Conservation (phyloP, 1,140 invertebrate genomes). For the Orchestia grillus region DNA sequence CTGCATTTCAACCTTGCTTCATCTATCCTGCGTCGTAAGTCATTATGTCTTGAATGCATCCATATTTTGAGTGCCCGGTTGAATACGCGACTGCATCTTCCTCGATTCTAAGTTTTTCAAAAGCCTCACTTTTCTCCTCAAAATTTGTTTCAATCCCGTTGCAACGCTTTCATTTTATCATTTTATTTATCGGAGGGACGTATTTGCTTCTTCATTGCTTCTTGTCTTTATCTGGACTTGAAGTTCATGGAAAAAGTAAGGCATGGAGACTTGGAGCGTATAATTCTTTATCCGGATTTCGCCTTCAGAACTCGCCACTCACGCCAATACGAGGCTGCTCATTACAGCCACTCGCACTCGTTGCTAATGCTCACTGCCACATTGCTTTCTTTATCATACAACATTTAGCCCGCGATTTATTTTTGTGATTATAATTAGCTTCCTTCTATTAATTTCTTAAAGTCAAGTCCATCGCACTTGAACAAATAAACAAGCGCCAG, state of each 20-base stretch:
- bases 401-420: not conserved
- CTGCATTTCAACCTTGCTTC: not conserved
- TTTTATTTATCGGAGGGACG: not conserved
- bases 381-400: too few relatives aligned
- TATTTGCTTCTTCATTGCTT: not conserved
- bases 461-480: not conserved
- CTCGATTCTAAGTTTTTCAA: not conserved
- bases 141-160: not conserved
- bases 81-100: not conserved
- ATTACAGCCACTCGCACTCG: not conserved
- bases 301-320: too few relatives aligned
- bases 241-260: too few relatives aligned
- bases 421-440: not conserved
- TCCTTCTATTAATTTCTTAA: not conserved
- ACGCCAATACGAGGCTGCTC: not conserved
- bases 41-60: not conserved
- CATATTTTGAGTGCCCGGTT: not conserved
- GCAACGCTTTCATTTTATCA: not conserved
- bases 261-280: too few relatives aligned
- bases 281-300: too few relatives aligned
- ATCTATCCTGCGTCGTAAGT: not conserved
- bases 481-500: not conserved
- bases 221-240: not conserved
- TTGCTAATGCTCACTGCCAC: not conserved
- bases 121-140: not conserved